These are phyloP conservation scores for Bolinopsis microptera DNA, from an alignment of 37 sponge, comb jelly and placozoan species.

Conservation along the genomic window DNA sequence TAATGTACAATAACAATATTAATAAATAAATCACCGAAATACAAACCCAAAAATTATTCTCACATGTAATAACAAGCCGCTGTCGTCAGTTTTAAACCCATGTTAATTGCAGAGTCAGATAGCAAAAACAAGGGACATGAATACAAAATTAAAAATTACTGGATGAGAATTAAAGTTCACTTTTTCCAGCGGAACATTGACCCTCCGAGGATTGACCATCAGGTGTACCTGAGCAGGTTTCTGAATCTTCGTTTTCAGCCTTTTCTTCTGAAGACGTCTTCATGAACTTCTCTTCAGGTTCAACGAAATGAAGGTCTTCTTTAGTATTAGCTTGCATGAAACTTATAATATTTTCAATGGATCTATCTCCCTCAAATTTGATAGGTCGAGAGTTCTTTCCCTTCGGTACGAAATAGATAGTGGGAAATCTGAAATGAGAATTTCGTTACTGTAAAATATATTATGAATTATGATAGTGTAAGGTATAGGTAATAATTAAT, in stretches of 20 bases:
- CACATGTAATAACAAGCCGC: too few species aligned
- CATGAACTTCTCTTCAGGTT: constrained; percentile 11
- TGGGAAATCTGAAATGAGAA: constrained; percentile 27
- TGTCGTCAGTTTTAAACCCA: too few species aligned
- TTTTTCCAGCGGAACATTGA: constrained; percentile 35
- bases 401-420: constrained; percentile 33
- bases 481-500: too few species aligned
- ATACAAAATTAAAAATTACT: too few species aligned
- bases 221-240: neutral
- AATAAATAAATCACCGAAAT: too few species aligned
- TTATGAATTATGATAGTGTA: too few species aligned
- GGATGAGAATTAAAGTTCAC: neutral
- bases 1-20: too few species aligned
- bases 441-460: neutral
- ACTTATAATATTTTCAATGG: neutral
- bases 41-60: too few species aligned
- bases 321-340: constrained; percentile 11
- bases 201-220: neutral
- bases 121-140: too few species aligned
- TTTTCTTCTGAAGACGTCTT: neutral
- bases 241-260: neutral
- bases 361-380: neutral
- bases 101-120: too few species aligned
- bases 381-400: neutral
- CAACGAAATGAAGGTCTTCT: neutral